These are phyloP conservation scores for Isaurus tuberculatus DNA, from an alignment of 92 coral and sea anemone genomes.

Conservation along the genomic window DNA sequence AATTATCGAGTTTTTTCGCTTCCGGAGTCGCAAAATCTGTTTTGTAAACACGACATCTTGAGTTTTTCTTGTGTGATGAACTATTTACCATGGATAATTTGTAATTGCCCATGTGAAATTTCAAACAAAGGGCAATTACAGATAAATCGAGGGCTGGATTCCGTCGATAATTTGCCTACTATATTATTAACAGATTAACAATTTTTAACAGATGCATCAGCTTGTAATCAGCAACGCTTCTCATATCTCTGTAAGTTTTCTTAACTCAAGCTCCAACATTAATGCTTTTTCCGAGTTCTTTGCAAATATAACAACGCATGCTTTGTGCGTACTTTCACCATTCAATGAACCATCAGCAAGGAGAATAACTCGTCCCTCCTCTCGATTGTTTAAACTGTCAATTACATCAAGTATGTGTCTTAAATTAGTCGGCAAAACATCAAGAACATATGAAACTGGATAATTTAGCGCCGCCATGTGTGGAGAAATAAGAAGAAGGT, in stretches of 20 bases:
- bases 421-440: conserved; percentile 42
- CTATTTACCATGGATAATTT: no score
- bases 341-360: conserved; percentile 60
- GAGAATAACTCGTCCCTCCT: conserved; percentile 52
- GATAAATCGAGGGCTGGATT: no score
- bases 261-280: conserved; percentile 49
- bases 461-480: conserved; percentile 74
- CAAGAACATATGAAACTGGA: conserved; percentile 59
- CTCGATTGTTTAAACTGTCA: conserved; percentile 51
- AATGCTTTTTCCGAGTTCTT: conserved; percentile 56
- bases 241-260: not conserved
- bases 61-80: no score
- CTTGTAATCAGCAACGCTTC: not conserved
- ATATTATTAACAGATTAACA: no score
- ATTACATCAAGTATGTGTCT: conserved; percentile 52
- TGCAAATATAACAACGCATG: conserved; percentile 66
- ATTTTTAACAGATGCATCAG: no score
- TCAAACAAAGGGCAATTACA: no score
- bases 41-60: no score
- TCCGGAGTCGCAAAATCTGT: no score
- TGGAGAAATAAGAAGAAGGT: conserved; percentile 74
- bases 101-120: no score
- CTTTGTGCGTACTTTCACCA: conserved; percentile 57
- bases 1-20: no score
- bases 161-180: no score